Evolutionary conservation across 2,888 invertebrate species (phyloP).

Genomic region (Lutraria lutraria): DNA sequence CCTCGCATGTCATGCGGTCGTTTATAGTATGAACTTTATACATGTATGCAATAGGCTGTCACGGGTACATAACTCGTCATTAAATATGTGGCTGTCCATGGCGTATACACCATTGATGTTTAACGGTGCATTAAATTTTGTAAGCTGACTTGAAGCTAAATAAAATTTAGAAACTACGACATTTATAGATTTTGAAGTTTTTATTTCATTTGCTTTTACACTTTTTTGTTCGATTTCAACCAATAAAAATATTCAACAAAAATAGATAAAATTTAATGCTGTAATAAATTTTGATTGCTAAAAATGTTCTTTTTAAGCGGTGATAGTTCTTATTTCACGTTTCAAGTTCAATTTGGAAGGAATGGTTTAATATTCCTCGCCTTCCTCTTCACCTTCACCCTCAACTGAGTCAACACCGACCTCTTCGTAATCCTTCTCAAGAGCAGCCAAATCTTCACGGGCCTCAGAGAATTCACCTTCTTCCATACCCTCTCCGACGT

Average conservation of each 20-base stretch:
- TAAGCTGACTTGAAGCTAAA: too few relatives aligned
- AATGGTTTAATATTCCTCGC: conserved; percentile 32
- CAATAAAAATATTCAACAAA: background rate
- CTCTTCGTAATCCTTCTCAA: conserved; percentile 80
- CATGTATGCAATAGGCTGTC: too few relatives aligned
- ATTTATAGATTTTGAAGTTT: background rate
- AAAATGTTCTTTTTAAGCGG: background rate
- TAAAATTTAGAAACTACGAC: too few relatives aligned
- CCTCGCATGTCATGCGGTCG: too few relatives aligned
- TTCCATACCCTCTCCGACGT: conserved; percentile 76
- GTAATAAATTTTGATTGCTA: background rate
- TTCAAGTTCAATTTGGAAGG: background rate
- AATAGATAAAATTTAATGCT: background rate
- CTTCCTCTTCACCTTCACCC: conserved; percentile 76
- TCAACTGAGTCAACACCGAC: conserved; percentile 77
- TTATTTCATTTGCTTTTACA: background rate
- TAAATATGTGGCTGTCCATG: too few relatives aligned
- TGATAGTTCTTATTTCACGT: background rate
- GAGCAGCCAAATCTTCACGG: conserved; percentile 78
- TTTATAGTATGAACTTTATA: too few relatives aligned
- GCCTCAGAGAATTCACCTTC: conserved; percentile 86
- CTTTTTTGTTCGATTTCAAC: background rate
- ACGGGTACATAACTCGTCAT: too few relatives aligned
- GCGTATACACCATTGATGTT: too few relatives aligned
- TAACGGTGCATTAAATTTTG: too few relatives aligned